These are phyloP conservation scores for Drosophila bipectinata DNA, from an alignment of 1,140 invertebrate genomes.

Conservation along the genomic window DNA sequence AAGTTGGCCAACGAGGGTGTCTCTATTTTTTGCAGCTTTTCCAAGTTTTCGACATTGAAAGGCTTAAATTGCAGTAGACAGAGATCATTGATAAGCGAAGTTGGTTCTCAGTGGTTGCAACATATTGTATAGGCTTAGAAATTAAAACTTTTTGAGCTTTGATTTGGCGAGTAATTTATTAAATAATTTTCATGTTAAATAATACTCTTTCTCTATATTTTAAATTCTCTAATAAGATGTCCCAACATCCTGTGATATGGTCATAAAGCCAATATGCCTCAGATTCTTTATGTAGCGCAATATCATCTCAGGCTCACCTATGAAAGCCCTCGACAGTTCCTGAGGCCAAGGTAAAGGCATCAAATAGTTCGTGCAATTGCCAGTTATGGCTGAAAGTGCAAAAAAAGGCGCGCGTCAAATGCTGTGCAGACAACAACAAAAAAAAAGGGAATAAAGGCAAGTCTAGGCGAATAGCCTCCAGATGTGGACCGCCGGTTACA, in stretches of 20 bases:
- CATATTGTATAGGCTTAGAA: no score
- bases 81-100: background rate
- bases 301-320: conserved; percentile 24
- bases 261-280: conserved; percentile 14
- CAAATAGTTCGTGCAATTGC: conserved; percentile 71
- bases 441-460: conserved; percentile 8
- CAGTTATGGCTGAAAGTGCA: conserved; percentile 57
- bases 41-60: background rate
- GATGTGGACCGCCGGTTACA: conserved; percentile 40
- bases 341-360: conserved; percentile 31
- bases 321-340: conserved; percentile 34
- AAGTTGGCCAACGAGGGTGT: conserved; percentile 27
- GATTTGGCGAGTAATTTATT: no score
- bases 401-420: conserved; percentile 64
- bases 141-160: no score
- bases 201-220: no score
- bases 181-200: no score
- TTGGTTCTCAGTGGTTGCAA: background rate
- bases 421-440: conserved; percentile 10
- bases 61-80: background rate
- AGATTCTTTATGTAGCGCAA: conserved; percentile 28
- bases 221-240: no score
- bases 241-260: background rate
- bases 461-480: conserved; percentile 51
- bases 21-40: background rate